phyloP scores from a whole-genome alignment of 2,888 invertebrate genomes.

The Ichneumoninae sp. region DNA sequence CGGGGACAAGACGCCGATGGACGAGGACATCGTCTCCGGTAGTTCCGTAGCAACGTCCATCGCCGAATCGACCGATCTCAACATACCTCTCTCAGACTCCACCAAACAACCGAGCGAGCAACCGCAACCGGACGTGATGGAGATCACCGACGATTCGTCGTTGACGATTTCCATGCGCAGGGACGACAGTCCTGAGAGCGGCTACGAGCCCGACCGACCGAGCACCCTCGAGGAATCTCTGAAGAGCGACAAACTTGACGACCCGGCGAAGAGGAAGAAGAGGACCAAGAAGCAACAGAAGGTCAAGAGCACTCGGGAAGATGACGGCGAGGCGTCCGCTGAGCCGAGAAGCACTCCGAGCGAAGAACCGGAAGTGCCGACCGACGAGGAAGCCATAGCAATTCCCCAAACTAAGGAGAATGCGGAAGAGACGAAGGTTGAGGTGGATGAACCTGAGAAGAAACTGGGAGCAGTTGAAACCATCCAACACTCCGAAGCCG shows the following conservation, averaged over 20 bases:
- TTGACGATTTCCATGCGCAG: conserved; percentile 71
- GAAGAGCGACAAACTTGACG: conserved; percentile 80
- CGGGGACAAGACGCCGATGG: conserved; percentile 65
- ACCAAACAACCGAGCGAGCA: conserved; percentile 85
- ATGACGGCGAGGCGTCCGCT: conserved; percentile 85
- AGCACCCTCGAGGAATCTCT: conserved; percentile 86
- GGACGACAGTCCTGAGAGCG: conserved; percentile 85
- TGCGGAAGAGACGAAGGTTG: conserved; percentile 84
- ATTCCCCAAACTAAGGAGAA: conserved; percentile 81
- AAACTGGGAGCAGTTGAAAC: neutral
- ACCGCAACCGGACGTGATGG: conserved; percentile 78
- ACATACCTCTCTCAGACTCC: conserved; percentile 85
- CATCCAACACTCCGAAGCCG: conserved; percentile 77
- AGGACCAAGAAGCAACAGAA: conserved; percentile 85
- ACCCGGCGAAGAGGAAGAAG: conserved; percentile 83
- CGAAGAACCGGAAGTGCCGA: conserved; percentile 82
- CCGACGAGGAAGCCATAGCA: conserved; percentile 71
- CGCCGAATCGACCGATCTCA: conserved; percentile 86
- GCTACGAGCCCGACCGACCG: conserved; percentile 90
- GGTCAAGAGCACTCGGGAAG: conserved; percentile 85
- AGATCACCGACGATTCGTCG: conserved; percentile 69
- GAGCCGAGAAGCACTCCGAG: conserved; percentile 78
- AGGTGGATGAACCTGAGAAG: conserved; percentile 69
- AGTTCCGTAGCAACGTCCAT: conserved; percentile 84
- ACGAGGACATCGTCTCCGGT: conserved; percentile 67